Base-by-base conservation (phyloP, 1,140 invertebrate species). In the Trichonephila clavata region DNA sequence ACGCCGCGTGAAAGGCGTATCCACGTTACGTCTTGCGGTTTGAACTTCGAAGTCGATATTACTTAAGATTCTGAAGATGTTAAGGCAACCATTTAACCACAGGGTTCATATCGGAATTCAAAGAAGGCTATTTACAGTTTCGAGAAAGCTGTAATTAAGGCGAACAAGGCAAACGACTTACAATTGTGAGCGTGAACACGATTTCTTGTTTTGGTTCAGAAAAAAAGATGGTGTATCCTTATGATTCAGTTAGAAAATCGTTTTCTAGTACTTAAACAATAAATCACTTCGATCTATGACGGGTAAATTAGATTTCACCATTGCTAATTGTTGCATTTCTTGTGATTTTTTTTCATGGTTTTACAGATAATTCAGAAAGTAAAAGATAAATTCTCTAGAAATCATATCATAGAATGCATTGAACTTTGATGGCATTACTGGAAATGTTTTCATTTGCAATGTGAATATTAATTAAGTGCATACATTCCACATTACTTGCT, bases 41-140 rank as follows among this genome's bases (percentile, higher is more conserved):
- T 77, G 71, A 77, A 77, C 71, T 77, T 77, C 27, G 18, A 18
- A 77, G 71, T 18, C 71, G 71, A 77, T 77, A 77, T 77, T 77
- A 77, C 71, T 77, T 77, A 77, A 77, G 71, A 77, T 77, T 77
- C 71, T 77, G 71, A 77, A 77, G 71, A 77, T 77, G 71, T 77
- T 77, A 77, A 77, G 32, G 71, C 71, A 77, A 77, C 71, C 71
- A 77, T 77, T 77, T 77, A 77, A 77, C 71, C 71, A 77, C 71
- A 77, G 71, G 71, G 71, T 77, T 77, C 71, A 32, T 77, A 32
- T 77, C 27, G 27, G 27, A 77, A 77, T 77, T 77, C 71, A 77
- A 77, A 77, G 71, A 77, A 77, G 71, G 6, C 71, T 77, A 77
- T 77, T 77, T 77, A 77, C 71, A 27, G 32, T 77, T 77, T 77